Evolutionary conservation across 2,888 invertebrate species (phyloP).

Genomic region (Apamea epomidion): DNA sequence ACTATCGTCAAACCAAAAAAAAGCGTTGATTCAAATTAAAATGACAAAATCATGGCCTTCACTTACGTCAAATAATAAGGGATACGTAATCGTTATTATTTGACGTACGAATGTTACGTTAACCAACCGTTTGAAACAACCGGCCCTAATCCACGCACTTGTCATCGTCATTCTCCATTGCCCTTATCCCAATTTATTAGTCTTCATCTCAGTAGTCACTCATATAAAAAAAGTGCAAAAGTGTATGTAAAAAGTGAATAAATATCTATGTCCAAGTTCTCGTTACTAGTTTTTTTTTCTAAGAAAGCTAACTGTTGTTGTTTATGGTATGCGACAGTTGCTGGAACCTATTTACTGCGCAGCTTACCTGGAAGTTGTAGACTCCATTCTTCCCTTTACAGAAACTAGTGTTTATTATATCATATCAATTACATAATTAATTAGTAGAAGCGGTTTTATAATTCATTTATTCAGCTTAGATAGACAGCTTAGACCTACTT

Average conservation of each 20-base stretch:
- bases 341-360: constrained; percentile 12
- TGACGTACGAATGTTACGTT: no score
- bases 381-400: constrained; percentile 17
- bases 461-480: not conserved
- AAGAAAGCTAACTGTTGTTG: constrained; percentile 10
- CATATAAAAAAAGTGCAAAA: not conserved
- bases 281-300: constrained; percentile 26
- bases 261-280: not conserved
- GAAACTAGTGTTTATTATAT: constrained; percentile 5
- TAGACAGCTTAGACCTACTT: not conserved
- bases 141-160: no score
- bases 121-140: no score
- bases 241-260: not conserved
- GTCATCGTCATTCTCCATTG: not conserved
- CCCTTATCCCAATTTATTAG: not conserved
- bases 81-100: no score
- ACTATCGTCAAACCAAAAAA: no score
- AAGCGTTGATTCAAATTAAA: no score
- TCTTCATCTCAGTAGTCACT: not conserved
- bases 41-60: no score
- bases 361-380: constrained; percentile 22
- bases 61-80: no score
- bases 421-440: constrained; percentile 1
- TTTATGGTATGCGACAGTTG: constrained; percentile 20
- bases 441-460: not conserved